A percentile compares a stretch with the other conserved stretches of the same genome.
These are phyloP conservation scores for Drosophila nasuta DNA, from an alignment of 1,140 invertebrate species.

Conservation along the genomic window DNA sequence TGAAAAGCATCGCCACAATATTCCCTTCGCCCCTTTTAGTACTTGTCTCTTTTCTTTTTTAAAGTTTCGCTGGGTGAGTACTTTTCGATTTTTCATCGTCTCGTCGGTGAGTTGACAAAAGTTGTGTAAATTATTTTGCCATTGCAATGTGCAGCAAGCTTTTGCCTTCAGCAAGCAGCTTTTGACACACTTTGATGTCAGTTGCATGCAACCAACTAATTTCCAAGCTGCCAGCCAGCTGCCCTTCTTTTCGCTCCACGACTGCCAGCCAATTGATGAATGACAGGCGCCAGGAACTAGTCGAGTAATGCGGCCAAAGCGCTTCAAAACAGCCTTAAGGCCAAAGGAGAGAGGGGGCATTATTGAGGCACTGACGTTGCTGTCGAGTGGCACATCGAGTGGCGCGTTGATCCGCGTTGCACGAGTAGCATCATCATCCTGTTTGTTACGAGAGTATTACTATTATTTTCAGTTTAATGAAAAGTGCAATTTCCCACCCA, in stretches of 20 bases:
- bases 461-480: constrained; percentile 72
- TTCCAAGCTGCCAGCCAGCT: constrained; percentile 45
- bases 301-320: constrained; percentile 46
- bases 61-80: constrained; percentile 25
- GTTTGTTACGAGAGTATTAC: constrained; percentile 52
- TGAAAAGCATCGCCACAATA: constrained; percentile 60
- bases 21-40: not conserved
- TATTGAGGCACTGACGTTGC: not conserved
- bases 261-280: constrained; percentile 59
- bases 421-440: constrained; percentile 31
- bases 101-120: constrained; percentile 64
- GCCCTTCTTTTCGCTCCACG: constrained; percentile 3
- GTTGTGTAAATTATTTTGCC: constrained; percentile 76
- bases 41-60: constrained; percentile 11
- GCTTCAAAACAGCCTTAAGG: constrained; percentile 45
- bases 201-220: constrained; percentile 73
- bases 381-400: constrained; percentile 18
- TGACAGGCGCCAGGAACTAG: constrained; percentile 46
- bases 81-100: constrained; percentile 32
- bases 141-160: constrained; percentile 50
- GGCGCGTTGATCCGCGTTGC: constrained; percentile 25
- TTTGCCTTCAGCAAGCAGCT: constrained; percentile 39
- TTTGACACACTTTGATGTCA: constrained; percentile 80
- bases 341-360: not conserved
- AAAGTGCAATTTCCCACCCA: constrained; percentile 68